These are phyloP conservation scores for Hypsibius dujardini DNA, from an alignment of 1,140 invertebrate species.

Conservation along the genomic window DNA sequence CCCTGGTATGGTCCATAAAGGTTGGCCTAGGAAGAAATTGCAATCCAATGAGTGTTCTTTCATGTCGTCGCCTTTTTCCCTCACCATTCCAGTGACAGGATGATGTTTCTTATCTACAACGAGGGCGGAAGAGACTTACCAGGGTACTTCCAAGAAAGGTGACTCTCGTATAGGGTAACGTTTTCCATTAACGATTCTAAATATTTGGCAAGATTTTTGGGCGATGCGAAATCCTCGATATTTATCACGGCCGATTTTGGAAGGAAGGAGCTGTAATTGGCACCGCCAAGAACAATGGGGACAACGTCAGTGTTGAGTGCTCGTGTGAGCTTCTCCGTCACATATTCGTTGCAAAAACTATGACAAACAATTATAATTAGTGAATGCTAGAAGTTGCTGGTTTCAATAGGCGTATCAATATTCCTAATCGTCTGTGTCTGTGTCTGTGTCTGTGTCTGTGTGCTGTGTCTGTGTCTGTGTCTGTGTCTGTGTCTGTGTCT, in stretches of 20 bases:
- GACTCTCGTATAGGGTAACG: not conserved
- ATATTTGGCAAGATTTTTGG: not conserved
- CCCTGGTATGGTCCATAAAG: not conserved
- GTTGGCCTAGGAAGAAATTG: no score
- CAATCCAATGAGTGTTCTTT: no score
- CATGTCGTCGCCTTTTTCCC: no score
- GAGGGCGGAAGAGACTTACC: no score
- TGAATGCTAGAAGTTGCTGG: no score
- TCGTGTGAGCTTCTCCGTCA: not conserved
- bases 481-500: no score
- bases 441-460: no score
- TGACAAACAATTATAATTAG: not conserved
- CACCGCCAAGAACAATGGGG: not conserved
- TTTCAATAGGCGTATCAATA: no score
- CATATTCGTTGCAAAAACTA: not conserved
- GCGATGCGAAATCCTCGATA: not conserved
- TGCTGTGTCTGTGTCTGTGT: no score
- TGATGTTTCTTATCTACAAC: no score
- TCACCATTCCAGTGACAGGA: no score
- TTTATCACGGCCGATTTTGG: not conserved
- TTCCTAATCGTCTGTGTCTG: no score
- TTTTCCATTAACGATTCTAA: not conserved
- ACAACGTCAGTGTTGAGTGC: slow-evolving; percentile 1
- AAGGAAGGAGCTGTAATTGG: not conserved
- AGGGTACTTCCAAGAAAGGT: not conserved